These are phyloP conservation scores for Mormyrus hasselquistii DNA, from an alignment of 2,797 vertebrate genomes.

Conservation along the genomic window DNA sequence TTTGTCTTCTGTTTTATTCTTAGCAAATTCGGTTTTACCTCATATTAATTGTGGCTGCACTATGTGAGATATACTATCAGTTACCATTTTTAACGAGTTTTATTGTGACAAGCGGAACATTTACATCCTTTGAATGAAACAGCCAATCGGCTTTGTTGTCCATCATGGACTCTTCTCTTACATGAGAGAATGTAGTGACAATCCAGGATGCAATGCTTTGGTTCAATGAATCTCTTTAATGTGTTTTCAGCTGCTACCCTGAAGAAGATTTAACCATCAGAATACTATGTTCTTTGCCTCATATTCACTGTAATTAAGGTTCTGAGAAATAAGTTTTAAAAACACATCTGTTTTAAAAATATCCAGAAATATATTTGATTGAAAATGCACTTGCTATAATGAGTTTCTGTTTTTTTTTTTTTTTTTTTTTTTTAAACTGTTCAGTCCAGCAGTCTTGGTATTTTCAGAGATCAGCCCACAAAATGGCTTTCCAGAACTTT, in stretches of 20 bases:
- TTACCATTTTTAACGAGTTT: background rate
- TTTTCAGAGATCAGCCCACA: background rate
- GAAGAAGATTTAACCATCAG: background rate
- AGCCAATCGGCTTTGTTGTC: background rate
- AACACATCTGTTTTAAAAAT: background rate
- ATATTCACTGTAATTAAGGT: background rate
- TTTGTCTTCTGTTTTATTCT: background rate
- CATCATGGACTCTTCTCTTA: background rate
- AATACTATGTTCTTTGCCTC: background rate
- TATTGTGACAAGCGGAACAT: background rate
- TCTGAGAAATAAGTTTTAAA: background rate
- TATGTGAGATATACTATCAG: background rate
- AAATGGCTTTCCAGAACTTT: background rate
- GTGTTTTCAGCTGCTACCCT: background rate
- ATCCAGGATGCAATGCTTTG: background rate
- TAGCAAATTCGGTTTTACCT: background rate
- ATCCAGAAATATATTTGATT: background rate
- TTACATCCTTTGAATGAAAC: background rate
- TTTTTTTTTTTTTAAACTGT: background rate
- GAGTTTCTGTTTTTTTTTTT: background rate
- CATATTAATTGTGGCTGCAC: background rate
- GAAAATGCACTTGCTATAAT: background rate
- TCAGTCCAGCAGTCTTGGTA: background rate
- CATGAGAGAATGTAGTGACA: background rate
- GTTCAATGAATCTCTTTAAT: background rate